These are phyloP conservation scores for Chrysaora quinquecirrha DNA, from an alignment of 30 jellyfish, hydroid and myxozoan species.

Conservation along the genomic window DNA sequence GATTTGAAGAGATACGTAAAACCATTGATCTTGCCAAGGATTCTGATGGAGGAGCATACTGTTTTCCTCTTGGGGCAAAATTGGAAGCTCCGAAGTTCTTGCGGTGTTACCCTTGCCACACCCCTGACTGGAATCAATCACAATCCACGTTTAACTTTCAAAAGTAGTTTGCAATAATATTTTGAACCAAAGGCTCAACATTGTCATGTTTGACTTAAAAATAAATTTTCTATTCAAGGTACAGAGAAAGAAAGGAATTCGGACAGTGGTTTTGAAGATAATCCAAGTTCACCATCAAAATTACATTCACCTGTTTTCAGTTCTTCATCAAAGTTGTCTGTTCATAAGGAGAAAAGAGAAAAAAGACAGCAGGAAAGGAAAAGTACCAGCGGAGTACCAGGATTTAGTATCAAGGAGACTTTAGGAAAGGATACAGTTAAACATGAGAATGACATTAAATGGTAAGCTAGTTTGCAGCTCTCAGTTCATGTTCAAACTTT, in stretches of 20 bases:
- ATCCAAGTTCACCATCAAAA: constrained; percentile 57
- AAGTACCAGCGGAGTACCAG: constrained; percentile 1
- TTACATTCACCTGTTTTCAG: constrained; percentile 17
- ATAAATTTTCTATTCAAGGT: constrained; percentile 1
- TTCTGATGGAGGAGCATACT: no score
- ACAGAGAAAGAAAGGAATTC: constrained; percentile 61
- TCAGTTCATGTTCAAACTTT: no score
- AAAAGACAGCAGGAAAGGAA: constrained; percentile 55
- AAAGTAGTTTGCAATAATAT: no score
- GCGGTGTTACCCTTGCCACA: no score
- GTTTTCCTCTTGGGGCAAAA: no score
- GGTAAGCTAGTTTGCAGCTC: constrained; percentile 35
- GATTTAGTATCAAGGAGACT: constrained; percentile 4
- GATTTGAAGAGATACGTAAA: no score
- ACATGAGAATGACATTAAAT: constrained; percentile 24
- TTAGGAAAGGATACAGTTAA: constrained; percentile 32
- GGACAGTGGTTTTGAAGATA: constrained; percentile 71
- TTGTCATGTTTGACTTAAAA: no score
- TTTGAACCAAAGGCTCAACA: no score
- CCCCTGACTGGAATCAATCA: no score
- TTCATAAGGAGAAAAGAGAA: constrained; percentile 53
- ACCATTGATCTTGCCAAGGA: no score
- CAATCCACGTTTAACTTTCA: no score
- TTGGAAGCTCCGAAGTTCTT: no score
- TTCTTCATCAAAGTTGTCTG: constrained; percentile 32